Evolutionary conservation across 2,888 invertebrate genomes (phyloP).

Genomic region (Diogma glabrata): DNA sequence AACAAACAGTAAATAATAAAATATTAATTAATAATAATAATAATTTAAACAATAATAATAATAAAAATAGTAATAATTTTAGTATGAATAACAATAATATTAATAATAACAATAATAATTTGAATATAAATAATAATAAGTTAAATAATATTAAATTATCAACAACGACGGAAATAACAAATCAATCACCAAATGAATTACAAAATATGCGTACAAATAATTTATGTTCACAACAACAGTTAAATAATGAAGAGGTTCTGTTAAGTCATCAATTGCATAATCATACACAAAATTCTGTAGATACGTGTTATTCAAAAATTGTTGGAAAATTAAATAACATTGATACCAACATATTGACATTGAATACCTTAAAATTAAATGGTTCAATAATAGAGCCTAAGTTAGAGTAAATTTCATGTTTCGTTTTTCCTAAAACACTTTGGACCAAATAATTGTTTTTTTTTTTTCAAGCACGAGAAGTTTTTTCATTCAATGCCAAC

Average conservation of each 20-base stretch:
- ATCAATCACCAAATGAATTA: slow-evolving; percentile 1
- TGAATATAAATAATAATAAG: no score
- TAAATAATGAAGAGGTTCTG: slow-evolving; percentile 2
- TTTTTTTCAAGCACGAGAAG: no score
- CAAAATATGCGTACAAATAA: no score
- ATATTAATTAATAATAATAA: slow-evolving; percentile 1
- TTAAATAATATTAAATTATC: no score
- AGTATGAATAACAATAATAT: background rate
- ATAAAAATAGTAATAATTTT: slow-evolving; percentile 2
- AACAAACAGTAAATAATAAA: background rate
- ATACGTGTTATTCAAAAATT: slow-evolving; percentile 26
- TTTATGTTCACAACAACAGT: slow-evolving; percentile 7
- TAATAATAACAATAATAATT: background rate
- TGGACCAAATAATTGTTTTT: no score
- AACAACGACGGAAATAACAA: background rate
- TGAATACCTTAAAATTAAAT: background rate
- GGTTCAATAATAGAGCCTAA: no score
- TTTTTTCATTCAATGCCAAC: no score
- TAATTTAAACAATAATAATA: slow-evolving; percentile 4
- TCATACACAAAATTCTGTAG: slow-evolving; percentile 7
- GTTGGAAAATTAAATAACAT: slow-evolving; percentile 35
- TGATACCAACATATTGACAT: slow-evolving; percentile 12
- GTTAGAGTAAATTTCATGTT: no score
- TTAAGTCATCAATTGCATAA: background rate
- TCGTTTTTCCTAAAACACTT: no score